Conservation (phyloP, 2,888 invertebrate species). For the Cylloceria caligata region DNA sequence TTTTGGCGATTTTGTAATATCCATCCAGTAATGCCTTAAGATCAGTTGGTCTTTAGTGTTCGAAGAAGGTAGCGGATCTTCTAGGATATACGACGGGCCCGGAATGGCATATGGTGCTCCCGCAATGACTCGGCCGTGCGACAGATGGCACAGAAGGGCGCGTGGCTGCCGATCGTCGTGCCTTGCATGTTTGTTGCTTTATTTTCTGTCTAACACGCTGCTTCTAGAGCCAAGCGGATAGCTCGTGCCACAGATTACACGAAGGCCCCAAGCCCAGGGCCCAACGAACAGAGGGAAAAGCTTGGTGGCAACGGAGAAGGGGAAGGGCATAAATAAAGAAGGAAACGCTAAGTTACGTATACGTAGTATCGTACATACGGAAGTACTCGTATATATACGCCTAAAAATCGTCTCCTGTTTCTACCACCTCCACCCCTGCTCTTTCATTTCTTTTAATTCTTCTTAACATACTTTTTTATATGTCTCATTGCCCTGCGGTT, state of each 20-base stretch:
- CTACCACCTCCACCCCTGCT: background rate
- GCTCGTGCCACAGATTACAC: slow-evolving; percentile 63
- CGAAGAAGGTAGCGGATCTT: slow-evolving; percentile 62
- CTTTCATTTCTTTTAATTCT: background rate
- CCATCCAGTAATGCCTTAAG: too few species aligned
- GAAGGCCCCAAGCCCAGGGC: slow-evolving; percentile 7
- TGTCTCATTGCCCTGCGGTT: background rate
- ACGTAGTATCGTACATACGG: background rate
- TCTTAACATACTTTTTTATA: background rate
- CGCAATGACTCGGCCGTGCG: slow-evolving; percentile 71
- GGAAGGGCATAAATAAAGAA: slow-evolving; percentile 10
- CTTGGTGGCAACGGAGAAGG: background rate
- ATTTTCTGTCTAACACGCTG: slow-evolving; percentile 69
- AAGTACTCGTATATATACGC: slow-evolving; percentile 12
- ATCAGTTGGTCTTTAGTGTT: slow-evolving; percentile 12
- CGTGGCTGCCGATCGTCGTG: slow-evolving; percentile 59
- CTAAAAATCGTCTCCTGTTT: background rate
- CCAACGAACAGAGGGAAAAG: slow-evolving; percentile 9
- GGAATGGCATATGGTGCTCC: slow-evolving; percentile 73
- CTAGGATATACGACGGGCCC: slow-evolving; percentile 66
- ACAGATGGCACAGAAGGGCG: slow-evolving; percentile 74
- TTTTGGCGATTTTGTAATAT: too few species aligned
- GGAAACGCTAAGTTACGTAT: background rate
- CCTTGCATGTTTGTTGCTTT: slow-evolving; percentile 68
- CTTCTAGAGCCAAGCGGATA: slow-evolving; percentile 51